These are phyloP conservation scores for Lepus timidus DNA, from an alignment of 2,113 vertebrate genomes.

Conservation along the genomic window DNA sequence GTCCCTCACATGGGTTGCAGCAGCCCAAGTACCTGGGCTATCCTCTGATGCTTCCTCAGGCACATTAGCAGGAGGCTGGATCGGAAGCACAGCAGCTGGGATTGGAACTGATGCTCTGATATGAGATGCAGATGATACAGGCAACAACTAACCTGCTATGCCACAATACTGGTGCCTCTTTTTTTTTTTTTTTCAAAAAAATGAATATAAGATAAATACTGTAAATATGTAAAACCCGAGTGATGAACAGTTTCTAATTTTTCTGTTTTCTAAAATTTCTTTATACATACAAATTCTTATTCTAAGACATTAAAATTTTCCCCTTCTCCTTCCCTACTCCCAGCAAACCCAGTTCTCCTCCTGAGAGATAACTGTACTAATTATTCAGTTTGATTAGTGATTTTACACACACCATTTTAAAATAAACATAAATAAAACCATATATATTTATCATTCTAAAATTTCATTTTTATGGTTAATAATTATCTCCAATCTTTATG, in stretches of 20 bases:
- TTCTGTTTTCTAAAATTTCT: not conserved
- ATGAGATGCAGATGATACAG: too few species aligned
- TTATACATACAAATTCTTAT: constrained; percentile 25
- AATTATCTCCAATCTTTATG: not conserved
- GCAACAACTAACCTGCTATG: too few species aligned
- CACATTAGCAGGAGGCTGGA: too few species aligned
- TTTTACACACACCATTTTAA: not conserved
- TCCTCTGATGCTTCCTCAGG: too few species aligned
- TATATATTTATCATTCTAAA: constrained; percentile 1
- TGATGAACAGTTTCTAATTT: not conserved
- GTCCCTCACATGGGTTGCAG: too few species aligned
- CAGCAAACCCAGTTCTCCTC: not conserved
- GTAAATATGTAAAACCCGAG: not conserved
- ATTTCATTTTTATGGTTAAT: not conserved
- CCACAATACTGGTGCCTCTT: too few species aligned
- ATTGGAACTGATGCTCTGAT: too few species aligned
- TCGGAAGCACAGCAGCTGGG: too few species aligned
- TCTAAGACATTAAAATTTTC: constrained; percentile 24
- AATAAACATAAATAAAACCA: not conserved
- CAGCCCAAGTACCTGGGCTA: too few species aligned
- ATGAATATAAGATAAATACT: not conserved
- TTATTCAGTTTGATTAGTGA: not conserved
- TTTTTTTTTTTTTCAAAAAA: not conserved
- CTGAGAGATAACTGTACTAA: constrained; percentile 12
- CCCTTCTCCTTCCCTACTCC: not conserved